Conservation (phyloP, 1,140 invertebrate species). For the Lethocerus indicus region DNA sequence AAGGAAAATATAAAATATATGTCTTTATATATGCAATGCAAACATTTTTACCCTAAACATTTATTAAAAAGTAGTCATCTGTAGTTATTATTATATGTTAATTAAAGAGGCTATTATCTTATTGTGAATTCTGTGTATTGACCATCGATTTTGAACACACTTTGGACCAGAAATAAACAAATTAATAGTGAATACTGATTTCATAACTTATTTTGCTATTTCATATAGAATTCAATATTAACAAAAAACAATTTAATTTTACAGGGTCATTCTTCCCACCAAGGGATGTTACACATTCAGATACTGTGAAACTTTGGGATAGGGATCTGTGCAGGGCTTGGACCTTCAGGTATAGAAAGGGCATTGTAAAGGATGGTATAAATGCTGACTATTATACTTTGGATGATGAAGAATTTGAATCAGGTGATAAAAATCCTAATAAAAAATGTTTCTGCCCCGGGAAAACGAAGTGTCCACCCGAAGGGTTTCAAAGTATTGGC, state of each 20-base stretch:
- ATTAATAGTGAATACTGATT: no score
- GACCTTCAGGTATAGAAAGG: conserved; percentile 46
- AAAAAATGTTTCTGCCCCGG: conserved; percentile 67
- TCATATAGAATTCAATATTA: no score
- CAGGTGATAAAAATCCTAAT: conserved; percentile 41
- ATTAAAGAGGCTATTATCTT: no score
- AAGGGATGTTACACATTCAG: conserved; percentile 46
- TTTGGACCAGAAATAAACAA: no score
- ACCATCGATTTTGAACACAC: no score
- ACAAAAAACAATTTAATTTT: conserved; percentile 1
- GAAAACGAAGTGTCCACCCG: conserved; percentile 43
- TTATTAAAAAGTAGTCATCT: no score
- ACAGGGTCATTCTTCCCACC: conserved; percentile 62
- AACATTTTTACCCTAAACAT: no score
- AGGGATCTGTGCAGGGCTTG: conserved; percentile 70
- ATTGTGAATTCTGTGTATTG: no score
- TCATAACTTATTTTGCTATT: no score
- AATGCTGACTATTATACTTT: conserved; percentile 53
- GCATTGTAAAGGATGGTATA: conserved; percentile 42
- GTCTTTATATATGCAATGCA: no score
- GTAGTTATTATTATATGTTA: no score
- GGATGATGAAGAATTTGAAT: conserved; percentile 46
- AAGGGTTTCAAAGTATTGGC: conserved; percentile 68
- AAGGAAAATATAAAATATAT: no score
- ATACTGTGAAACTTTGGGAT: conserved; percentile 62